Conservation (phyloP, 2,797 vertebrate genomes). For the Huso huso region DNA sequence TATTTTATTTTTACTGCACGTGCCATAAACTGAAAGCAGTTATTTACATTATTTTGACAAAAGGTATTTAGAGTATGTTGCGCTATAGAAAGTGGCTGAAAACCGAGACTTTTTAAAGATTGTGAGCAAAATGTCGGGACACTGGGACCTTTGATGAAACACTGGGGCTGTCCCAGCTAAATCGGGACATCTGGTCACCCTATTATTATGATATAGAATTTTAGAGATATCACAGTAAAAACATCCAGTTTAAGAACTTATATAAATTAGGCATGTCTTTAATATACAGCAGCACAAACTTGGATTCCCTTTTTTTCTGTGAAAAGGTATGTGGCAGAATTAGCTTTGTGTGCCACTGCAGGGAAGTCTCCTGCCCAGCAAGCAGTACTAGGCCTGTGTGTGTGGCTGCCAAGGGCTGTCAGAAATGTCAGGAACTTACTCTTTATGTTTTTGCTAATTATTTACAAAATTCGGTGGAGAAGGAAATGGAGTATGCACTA, state of each 20-base stretch:
- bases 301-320: slow-evolving; percentile 1
- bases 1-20: too few species aligned
- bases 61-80: too few species aligned
- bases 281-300: neutral
- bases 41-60: too few species aligned
- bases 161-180: too few species aligned
- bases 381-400: neutral
- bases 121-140: too few species aligned
- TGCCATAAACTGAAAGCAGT: too few species aligned
- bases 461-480: slow-evolving; percentile 25
- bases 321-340: slow-evolving; percentile 1
- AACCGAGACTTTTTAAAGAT: too few species aligned
- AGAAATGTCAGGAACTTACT: slow-evolving; percentile 34
- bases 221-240: slow-evolving; percentile 19
- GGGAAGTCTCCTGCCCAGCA: slow-evolving; percentile 22
- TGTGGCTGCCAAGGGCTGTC: slow-evolving; percentile 33
- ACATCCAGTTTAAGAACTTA: neutral
- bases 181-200: too few species aligned
- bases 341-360: slow-evolving; percentile 15
- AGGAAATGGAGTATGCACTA: slow-evolving; percentile 23
- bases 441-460: slow-evolving; percentile 40
- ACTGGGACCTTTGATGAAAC: too few species aligned
- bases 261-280: too few species aligned
- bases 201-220: too few species aligned
- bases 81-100: too few species aligned